These are phyloP conservation scores for Lagenorhynchus albirostris DNA, from an alignment of 2,113 vertebrate species.

Conservation along the genomic window DNA sequence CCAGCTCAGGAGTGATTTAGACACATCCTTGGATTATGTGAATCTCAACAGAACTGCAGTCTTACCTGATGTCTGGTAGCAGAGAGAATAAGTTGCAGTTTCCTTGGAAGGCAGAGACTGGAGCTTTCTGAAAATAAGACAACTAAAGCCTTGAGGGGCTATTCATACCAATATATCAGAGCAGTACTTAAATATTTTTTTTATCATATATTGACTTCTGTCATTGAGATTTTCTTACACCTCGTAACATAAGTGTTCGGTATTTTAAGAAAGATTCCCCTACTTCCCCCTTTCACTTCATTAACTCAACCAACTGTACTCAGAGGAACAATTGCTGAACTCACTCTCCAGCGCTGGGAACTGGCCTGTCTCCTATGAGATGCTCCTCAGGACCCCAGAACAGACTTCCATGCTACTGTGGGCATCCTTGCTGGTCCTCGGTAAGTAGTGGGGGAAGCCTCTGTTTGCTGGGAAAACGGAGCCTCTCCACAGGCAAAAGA, in stretches of 20 bases:
- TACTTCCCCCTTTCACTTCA: slow-evolving; percentile 41
- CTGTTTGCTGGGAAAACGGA: neutral
- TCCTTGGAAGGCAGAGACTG: neutral
- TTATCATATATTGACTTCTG: neutral
- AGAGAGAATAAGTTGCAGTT: neutral
- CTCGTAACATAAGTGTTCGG: neutral
- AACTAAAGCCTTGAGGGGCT: neutral
- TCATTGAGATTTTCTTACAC: neutral
- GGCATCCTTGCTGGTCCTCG: neutral
- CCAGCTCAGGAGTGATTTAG: neutral
- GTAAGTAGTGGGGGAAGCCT: neutral
- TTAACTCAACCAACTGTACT: neutral
- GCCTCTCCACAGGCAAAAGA: neutral
- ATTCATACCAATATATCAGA: neutral
- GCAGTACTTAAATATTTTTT: neutral
- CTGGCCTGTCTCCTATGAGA: neutral
- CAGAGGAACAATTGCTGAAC: neutral
- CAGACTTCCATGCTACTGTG: neutral
- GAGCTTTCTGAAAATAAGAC: neutral
- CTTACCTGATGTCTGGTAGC: neutral
- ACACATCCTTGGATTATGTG: neutral
- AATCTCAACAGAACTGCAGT: neutral
- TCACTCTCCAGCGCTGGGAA: neutral
- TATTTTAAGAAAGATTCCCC: neutral
- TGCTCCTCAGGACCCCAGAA: neutral